A percentile compares a stretch with the other conserved stretches of the same genome.
These are phyloP conservation scores for Enteromius trimaculatus DNA, from an alignment of 2,797 vertebrate species.

Conservation along the genomic window DNA sequence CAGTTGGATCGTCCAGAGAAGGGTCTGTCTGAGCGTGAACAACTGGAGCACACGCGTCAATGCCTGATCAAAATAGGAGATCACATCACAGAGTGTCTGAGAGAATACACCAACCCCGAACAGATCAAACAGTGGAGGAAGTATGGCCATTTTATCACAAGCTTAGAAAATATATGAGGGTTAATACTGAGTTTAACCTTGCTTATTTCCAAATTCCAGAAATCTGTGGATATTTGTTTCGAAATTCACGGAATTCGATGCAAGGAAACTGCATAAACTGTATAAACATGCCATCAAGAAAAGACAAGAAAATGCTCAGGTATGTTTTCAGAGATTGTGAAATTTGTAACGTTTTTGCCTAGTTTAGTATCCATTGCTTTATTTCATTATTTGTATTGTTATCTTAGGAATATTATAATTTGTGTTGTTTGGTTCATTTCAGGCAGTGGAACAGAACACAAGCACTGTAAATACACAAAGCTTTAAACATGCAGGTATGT, in stretches of 20 bases:
- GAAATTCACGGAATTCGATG: slow-evolving; percentile 99
- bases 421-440: slow-evolving; percentile 53
- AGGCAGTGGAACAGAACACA: slow-evolving; percentile 91
- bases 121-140: slow-evolving; percentile 98
- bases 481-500: slow-evolving; percentile 89
- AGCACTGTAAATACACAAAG: slow-evolving; percentile 81
- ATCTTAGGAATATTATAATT: neutral
- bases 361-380: neutral
- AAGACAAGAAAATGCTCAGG: slow-evolving; percentile 92
- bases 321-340: slow-evolving; percentile 64
- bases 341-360: neutral
- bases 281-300: slow-evolving; percentile 99
- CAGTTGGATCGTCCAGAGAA: slow-evolving; percentile 97
- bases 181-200: neutral
- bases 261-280: slow-evolving; percentile 95
- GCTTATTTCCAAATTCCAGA: slow-evolving; percentile 73
- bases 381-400: neutral
- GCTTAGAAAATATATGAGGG: too few species aligned
- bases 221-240: slow-evolving; percentile 99
- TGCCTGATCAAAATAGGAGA: slow-evolving; percentile 99
- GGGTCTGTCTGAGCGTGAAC: slow-evolving; percentile 96
- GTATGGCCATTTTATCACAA: slow-evolving; percentile 75
- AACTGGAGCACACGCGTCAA: slow-evolving; percentile 95
- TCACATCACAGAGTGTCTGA: slow-evolving; percentile 97
- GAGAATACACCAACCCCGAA: slow-evolving; percentile 95